Base-by-base conservation (phyloP, 1,140 invertebrate genomes). In the Pectinophora gossypiella region DNA sequence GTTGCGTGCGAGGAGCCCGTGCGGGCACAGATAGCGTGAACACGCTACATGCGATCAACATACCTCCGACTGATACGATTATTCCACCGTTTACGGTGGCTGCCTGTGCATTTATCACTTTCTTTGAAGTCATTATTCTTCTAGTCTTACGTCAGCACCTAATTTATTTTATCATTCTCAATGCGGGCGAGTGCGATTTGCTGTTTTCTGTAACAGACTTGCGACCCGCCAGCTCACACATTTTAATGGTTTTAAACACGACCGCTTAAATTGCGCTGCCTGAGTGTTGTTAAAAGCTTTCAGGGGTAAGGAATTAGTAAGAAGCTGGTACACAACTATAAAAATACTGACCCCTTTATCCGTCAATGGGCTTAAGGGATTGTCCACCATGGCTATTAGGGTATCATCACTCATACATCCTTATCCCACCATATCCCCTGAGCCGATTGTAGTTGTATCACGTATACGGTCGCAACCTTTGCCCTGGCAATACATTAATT, bases 401-500 rank as follows among this genome's bases (percentile, higher is more conserved):
- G n/a, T n/a, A n/a, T n/a, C n/a, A n/a, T n/a, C n/a, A n/a, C n/a
- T n/a, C n/a, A n/a, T n/a, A n/a, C n/a, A n/a, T n/a, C n/a, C n/a
- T n/a, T n/a, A n/a, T 27, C 23, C 23, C 23, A 6, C 5, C 23
- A 6, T 27, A 5, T 27, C 23, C 23, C 23, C 23, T 5, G 12
- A 27, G 23, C 12, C 23, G 23, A 27, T 27, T 27, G 23, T 27
- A 27, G 23, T 54, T 38, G 54, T 59, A 59, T 53, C 56, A 54
- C 16, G 49, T 46, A 40, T 15, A 27, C 23, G 23, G 23, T 38
- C 40, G 20, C 52, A 56, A 54, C 51, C 54, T 57, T 54, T 48
- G 48, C 35, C 51, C 15, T 52, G 22, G 43, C 44, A 48, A 64
- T 64, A 61, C 51, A 40, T 40, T 40, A 40, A 67, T 67, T 67